Evolutionary conservation across 2,888 invertebrate genomes (phyloP).

Genomic region (Tenthredo mesomela): DNA sequence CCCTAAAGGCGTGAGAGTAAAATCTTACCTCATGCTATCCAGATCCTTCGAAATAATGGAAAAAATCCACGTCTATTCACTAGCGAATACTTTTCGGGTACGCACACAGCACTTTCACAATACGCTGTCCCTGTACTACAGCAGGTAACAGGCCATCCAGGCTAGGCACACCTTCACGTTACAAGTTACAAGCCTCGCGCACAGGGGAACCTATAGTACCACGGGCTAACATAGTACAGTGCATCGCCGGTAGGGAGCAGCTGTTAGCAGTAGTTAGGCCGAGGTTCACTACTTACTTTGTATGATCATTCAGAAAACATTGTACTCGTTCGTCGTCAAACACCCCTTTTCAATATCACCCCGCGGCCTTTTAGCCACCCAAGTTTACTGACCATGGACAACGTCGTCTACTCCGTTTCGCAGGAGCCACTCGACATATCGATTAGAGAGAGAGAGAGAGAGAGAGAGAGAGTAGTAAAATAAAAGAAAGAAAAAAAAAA

Average conservation of each 20-base stretch:
- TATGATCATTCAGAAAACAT: conserved; percentile 49
- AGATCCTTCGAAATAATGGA: conserved; percentile 26
- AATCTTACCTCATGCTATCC: conserved; percentile 63
- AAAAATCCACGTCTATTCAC: conserved; percentile 47
- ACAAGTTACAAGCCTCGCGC: conserved; percentile 64
- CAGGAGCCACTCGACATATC: conserved; percentile 26
- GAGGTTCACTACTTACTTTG: background rate
- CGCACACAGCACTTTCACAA: conserved; percentile 56
- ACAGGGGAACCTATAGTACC: conserved; percentile 59
- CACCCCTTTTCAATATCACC: conserved; percentile 47
- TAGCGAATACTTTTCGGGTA: conserved; percentile 23
- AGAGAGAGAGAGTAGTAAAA: background rate
- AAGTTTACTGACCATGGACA: conserved; percentile 51
- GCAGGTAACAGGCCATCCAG: conserved; percentile 61
- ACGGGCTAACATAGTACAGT: conserved; percentile 65
- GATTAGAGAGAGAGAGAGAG: conserved; percentile 1
- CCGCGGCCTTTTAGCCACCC: conserved; percentile 42
- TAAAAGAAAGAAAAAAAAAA: background rate
- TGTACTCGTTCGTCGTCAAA: conserved; percentile 28
- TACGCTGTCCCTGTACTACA: conserved; percentile 55
- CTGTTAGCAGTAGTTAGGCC: conserved; percentile 45
- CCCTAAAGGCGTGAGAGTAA: conserved; percentile 46
- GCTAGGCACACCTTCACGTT: conserved; percentile 67
- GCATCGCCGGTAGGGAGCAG: conserved; percentile 69
- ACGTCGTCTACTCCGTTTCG: conserved; percentile 42